A percentile compares a stretch with the other conserved stretches of the same genome.
phyloP scores from a whole-genome alignment of 2,113 vertebrate genomes.

The Jaculus jaculus region DNA sequence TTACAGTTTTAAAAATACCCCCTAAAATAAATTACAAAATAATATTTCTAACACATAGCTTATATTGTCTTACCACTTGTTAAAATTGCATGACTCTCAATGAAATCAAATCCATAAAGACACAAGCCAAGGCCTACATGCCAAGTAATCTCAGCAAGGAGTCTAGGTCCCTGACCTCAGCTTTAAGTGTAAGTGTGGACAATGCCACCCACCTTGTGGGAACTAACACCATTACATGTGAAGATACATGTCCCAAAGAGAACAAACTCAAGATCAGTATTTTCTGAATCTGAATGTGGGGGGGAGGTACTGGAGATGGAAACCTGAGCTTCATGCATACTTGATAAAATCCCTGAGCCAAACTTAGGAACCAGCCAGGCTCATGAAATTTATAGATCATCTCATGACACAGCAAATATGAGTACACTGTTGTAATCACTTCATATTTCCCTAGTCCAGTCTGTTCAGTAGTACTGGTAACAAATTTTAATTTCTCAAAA shows the following conservation, averaged over 20 bases:
- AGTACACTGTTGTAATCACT: not conserved
- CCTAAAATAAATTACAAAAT: not conserved
- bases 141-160: not conserved
- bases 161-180: not conserved
- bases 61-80: not conserved
- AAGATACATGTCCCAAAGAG: not conserved
- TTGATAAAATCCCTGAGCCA: not conserved
- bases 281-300: not conserved
- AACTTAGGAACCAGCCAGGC: not conserved
- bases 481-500: not conserved
- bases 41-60: not conserved
- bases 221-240: not conserved
- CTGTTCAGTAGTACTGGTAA: not conserved
- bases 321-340: not conserved
- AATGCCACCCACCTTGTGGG: not conserved
- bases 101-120: not conserved
- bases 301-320: not conserved
- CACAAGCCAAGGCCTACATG: accelerated
- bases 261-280: accelerated
- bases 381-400: not conserved
- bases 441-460: not conserved
- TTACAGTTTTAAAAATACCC: not conserved
- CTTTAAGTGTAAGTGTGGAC: not conserved
- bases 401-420: not conserved
- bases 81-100: not conserved